Conservation (phyloP, 53 echinoderm and acorn worm species). For the Mesocentrotus franciscanus region DNA sequence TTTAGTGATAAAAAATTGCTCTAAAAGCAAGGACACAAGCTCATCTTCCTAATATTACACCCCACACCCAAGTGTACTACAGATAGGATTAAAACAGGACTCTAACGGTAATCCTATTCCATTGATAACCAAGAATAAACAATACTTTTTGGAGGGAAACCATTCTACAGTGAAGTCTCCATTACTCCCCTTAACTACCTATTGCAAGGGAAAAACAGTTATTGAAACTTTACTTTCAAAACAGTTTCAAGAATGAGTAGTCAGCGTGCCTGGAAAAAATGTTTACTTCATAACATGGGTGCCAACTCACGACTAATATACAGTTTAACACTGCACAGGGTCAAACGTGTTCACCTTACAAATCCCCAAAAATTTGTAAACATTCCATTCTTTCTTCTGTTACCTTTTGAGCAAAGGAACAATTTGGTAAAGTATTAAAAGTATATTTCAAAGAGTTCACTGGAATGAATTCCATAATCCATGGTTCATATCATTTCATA, state of each 20-base stretch:
- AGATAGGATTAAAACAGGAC: neutral
- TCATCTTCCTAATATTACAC: neutral
- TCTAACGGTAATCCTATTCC: neutral
- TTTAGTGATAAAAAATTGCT: neutral
- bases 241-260: neutral
- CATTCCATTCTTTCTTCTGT: neutral
- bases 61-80: neutral
- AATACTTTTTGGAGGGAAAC: neutral
- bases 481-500: slow-evolving; percentile 4
- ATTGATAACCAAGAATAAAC: neutral
- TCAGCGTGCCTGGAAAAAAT: slow-evolving; percentile 28
- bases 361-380: neutral
- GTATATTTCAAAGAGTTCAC: neutral
- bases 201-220: neutral
- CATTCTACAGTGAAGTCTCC: neutral
- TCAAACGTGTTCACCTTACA: slow-evolving; percentile 21
- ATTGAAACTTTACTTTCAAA: neutral
- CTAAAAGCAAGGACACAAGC: neutral
- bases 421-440: neutral
- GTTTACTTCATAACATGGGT: slow-evolving; percentile 29
- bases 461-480: neutral
- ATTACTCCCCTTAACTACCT: neutral
- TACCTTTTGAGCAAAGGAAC: neutral
- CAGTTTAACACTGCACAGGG: neutral
- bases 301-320: neutral